Conservation (phyloP, 2,797 vertebrate species). For the Diceros bicornis region DNA sequence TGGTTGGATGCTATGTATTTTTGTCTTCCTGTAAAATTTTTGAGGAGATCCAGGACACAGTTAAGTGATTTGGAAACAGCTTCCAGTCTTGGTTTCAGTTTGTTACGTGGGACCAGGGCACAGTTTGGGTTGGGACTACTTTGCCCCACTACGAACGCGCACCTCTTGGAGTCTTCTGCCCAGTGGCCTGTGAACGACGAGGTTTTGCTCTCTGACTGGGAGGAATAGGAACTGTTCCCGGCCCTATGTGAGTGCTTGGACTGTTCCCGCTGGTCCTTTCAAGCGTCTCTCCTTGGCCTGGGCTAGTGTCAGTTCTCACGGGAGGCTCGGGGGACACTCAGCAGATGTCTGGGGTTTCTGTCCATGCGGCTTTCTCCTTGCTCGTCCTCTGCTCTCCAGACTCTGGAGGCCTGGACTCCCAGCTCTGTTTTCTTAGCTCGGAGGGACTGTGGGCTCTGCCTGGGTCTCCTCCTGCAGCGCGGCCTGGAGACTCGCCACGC, state of each 20-base stretch:
- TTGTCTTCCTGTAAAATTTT: not conserved
- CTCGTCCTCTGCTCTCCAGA: not conserved
- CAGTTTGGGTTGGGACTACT: not conserved
- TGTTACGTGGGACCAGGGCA: not conserved
- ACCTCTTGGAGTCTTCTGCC: not conserved
- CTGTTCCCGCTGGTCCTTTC: not conserved
- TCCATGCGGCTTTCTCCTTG: not conserved
- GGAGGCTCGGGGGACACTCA: not conserved
- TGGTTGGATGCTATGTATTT: not conserved
- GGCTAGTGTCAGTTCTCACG: not conserved
- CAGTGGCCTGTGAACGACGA: rapidly evolving
- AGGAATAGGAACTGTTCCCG: not conserved
- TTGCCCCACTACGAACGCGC: not conserved
- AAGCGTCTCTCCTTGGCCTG: not conserved
- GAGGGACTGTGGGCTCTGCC: not conserved
- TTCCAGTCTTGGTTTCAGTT: not conserved
- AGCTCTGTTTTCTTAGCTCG: not conserved
- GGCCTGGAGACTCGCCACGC: not conserved
- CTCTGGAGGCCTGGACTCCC: not conserved
- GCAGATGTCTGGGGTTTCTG: not conserved
- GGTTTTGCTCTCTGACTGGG: too few relatives aligned
- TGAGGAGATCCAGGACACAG: not conserved
- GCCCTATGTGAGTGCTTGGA: not conserved
- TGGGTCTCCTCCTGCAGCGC: too few relatives aligned
- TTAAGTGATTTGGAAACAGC: not conserved